These are phyloP conservation scores for Dendroctonus ponderosae DNA, from an alignment of 1,140 invertebrate species.

Conservation along the genomic window DNA sequence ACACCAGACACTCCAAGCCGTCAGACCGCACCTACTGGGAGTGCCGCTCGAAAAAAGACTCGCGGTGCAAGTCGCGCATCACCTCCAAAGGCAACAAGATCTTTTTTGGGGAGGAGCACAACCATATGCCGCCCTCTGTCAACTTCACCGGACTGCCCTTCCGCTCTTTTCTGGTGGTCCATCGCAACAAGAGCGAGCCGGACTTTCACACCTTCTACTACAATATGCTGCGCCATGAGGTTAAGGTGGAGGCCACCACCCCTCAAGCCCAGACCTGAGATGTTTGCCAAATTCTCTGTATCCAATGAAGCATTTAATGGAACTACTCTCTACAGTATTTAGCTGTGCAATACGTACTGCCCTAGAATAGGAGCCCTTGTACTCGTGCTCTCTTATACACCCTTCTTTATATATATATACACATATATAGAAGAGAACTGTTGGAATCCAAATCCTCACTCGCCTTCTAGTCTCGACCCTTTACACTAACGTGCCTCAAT, in stretches of 20 bases:
- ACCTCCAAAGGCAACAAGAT: conserved; percentile 33
- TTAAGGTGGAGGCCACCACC: too few species aligned
- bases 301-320: too few species aligned
- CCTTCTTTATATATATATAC: too few species aligned
- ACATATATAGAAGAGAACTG: not conserved
- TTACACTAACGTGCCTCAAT: conserved; percentile 2
- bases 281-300: too few species aligned
- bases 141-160: conserved; percentile 30
- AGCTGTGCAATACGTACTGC: too few species aligned
- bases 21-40: conserved; percentile 39
- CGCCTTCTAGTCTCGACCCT: not conserved
- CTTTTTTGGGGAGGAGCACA: conserved; percentile 35
- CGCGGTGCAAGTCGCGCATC: conserved; percentile 37
- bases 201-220: conserved; percentile 33
- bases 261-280: too few species aligned
- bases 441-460: not conserved
- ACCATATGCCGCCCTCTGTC: conserved; percentile 33
- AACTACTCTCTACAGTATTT: too few species aligned
- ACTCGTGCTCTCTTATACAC: too few species aligned
- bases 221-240: conserved; percentile 15
- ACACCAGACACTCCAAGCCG: conserved; percentile 32
- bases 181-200: conserved; percentile 19
- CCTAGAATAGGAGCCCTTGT: too few species aligned
- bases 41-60: conserved; percentile 36
- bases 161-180: conserved; percentile 22